Percentiles rank a stretch among this genome's conserved stretches.
These are phyloP conservation scores for Achlya flavicornis DNA, from an alignment of 2,888 invertebrate genomes.

Conservation along the genomic window DNA sequence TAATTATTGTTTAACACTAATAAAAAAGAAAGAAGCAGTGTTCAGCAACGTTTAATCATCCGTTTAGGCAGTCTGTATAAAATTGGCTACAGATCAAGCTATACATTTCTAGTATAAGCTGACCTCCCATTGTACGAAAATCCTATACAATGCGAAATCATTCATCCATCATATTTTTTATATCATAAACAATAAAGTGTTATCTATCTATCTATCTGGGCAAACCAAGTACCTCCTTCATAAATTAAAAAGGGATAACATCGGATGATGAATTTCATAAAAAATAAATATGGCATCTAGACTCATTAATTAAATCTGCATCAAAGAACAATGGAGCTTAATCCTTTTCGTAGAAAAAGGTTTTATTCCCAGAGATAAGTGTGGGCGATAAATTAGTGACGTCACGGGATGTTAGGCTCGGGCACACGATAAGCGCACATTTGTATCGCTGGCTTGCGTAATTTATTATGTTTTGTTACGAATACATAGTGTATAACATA, in stretches of 20 bases:
- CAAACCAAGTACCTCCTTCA: no score
- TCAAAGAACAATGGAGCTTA: background rate
- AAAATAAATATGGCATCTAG: background rate
- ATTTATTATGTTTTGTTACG: background rate
- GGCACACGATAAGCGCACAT: constrained; percentile 5
- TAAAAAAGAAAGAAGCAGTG: no score
- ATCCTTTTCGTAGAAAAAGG: background rate
- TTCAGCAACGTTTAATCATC: no score
- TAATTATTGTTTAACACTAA: no score
- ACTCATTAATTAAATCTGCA: constrained; percentile 3
- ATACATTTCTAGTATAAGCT: no score
- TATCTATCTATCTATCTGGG: no score
- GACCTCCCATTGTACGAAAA: no score
- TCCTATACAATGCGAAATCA: no score
- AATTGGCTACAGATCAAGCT: no score
- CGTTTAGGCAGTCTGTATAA: no score
- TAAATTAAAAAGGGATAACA: background rate
- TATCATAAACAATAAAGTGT: no score
- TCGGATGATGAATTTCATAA: background rate
- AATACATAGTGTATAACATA: background rate
- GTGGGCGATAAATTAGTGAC: constrained; percentile 6
- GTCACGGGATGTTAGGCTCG: background rate
- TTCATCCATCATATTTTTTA: no score
- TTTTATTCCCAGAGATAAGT: background rate
- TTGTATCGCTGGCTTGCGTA: background rate